phyloP scores from a whole-genome alignment of 1,140 invertebrate genomes.

The Ostrea edulis region DNA sequence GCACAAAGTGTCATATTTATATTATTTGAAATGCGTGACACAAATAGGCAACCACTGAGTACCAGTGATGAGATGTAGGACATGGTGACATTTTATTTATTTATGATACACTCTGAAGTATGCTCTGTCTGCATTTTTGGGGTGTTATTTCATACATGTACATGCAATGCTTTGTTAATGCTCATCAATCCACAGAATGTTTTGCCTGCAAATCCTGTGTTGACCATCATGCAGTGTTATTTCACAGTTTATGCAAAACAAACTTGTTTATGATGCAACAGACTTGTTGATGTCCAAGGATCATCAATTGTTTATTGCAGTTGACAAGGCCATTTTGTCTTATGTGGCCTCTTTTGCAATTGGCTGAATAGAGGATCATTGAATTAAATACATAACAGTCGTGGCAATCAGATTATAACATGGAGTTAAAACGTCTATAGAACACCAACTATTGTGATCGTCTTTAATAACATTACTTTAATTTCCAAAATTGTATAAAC shows the following conservation, averaged over 20 bases:
- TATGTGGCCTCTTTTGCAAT: too few relatives aligned
- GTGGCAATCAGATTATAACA: slow-evolving; percentile 15
- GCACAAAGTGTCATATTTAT: neutral
- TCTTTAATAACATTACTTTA: slow-evolving; percentile 35
- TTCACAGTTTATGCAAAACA: neutral
- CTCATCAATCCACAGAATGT: too few relatives aligned
- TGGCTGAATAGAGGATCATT: neutral
- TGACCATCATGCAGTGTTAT: too few relatives aligned
- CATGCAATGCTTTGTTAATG: too few relatives aligned
- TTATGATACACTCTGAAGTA: too few relatives aligned
- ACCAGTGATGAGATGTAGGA: neutral
- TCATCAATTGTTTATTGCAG: neutral
- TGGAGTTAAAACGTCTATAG: neutral
- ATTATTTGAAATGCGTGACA: neutral
- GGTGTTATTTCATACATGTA: too few relatives aligned
- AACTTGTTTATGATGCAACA: neutral
- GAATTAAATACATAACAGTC: neutral
- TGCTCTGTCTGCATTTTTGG: too few relatives aligned
- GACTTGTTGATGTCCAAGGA: neutral
- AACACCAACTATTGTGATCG: neutral
- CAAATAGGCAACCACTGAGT: neutral
- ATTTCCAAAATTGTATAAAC: slow-evolving; percentile 11
- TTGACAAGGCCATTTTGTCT: neutral
- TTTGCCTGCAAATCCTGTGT: too few relatives aligned
- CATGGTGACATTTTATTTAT: neutral